Evolutionary conservation across 2,888 invertebrate species (phyloP), one percentile per base, ranked within the genome.

Genomic region (Drosophila aldrichi): DNA sequence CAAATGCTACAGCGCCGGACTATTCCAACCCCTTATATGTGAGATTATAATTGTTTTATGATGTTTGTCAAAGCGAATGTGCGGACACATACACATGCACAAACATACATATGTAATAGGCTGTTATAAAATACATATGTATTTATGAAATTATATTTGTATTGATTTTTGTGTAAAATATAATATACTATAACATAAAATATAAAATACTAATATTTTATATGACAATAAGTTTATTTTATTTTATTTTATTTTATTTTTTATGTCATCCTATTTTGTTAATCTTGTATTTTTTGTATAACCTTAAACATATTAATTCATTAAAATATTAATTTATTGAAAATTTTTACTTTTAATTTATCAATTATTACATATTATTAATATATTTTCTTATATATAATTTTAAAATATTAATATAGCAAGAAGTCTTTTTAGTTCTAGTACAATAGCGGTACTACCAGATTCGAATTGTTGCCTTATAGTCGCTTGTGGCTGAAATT

Each of bases 21-120:
- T n/a, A 58, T 75, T 70, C 65, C 46, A 67, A 74, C 38, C 74
- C 38, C 70, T 60, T 78, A 32, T 63, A 79, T 63, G 49, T 73
- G 59, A 34, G 10, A 56, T 61, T 75, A 78, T 70, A 77, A 67
- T 77, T 70, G 79, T 46, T 79, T 79, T 44, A 73, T 61, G 36
- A 41, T 44, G 54, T 40, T 40, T 55, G 55, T 41, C 55, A 18
- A 41, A 55, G 20, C 38, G 36, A 18, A n/a, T 52, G 38, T 52
- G n/a, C 14, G 14, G 20, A 12, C 18, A 12, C 12, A 18, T 1
- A 43, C 16, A 22, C 14, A 34, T 34, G 5, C 5, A 12, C 12
- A 18, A 0, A 20, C 7, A 44, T 22, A 20, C 7, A 44, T 22
- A 44, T 3, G 8, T 22, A 3, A 44, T 22, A 9, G 20, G 20